A percentile compares a stretch with the other conserved stretches of the same genome.
Conservation (phyloP, 2,113 vertebrate genomes). For the Eurystomus gularis region DNA sequence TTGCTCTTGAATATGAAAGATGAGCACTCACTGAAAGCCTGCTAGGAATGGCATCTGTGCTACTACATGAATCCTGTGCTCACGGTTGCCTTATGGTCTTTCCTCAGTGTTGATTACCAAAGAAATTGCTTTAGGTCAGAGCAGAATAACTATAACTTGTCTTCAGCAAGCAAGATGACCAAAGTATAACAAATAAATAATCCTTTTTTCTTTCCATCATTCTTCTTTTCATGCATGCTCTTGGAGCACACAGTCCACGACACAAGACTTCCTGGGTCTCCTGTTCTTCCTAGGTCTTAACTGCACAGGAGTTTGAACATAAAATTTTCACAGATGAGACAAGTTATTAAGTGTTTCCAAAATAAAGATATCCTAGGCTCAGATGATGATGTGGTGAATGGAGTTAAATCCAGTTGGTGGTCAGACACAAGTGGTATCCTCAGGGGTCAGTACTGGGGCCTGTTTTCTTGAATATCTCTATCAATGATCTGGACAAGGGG, state of each 20-base stretch:
- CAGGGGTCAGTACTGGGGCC: accelerated
- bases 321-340: not conserved
- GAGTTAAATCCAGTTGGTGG: not conserved
- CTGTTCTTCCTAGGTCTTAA: not conserved
- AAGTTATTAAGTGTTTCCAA: not conserved
- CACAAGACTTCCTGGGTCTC: not conserved
- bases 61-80: not conserved
- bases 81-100: not conserved
- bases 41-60: not conserved
- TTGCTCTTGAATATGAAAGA: constrained; percentile 21
- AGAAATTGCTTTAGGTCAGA: not conserved
- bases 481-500: accelerated
- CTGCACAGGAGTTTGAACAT: not conserved
- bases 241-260: not conserved
- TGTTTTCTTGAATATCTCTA: not conserved
- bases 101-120: not conserved
- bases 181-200: not conserved
- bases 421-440: not conserved
- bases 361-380: not conserved
- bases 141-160: not conserved
- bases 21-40: not conserved
- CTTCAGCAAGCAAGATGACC: not conserved
- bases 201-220: not conserved
- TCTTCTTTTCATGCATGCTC: not conserved
- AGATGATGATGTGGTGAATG: not conserved